A percentile compares a stretch with the other conserved stretches of the same genome.
Evolutionary conservation across 2,888 invertebrate species (phyloP).

Genomic region (Drosophila siamana): DNA sequence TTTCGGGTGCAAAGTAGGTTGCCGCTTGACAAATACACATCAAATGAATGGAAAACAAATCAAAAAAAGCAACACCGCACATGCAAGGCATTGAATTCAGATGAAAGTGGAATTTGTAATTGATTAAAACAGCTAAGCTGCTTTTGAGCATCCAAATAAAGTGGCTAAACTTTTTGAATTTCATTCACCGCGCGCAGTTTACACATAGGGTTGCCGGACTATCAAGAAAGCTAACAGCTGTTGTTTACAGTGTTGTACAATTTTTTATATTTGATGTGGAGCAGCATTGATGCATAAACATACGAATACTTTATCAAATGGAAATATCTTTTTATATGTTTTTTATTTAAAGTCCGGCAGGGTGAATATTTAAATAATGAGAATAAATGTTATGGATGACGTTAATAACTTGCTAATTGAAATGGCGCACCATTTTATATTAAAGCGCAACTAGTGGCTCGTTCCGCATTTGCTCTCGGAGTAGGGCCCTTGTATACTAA

Average conservation of each 20-base stretch:
- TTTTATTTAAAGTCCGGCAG: too few relatives aligned
- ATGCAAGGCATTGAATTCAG: conserved; percentile 75
- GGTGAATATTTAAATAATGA: too few relatives aligned
- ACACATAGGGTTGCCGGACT: conserved; percentile 21
- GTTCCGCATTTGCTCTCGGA: too few relatives aligned
- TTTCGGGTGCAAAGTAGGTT: conserved; percentile 66
- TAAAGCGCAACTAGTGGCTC: too few relatives aligned
- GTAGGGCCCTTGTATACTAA: too few relatives aligned
- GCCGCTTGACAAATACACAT: conserved; percentile 65
- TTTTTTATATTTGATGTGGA: background rate
- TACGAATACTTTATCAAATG: too few relatives aligned
- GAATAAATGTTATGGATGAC: too few relatives aligned
- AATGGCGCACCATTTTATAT: too few relatives aligned
- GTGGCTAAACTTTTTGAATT: background rate
- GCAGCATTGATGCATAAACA: too few relatives aligned
- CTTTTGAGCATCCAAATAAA: background rate
- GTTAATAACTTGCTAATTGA: too few relatives aligned
- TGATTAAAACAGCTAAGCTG: conserved; percentile 38
- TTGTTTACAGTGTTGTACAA: background rate
- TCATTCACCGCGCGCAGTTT: background rate
- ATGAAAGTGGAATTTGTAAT: conserved; percentile 75
- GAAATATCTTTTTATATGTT: too few relatives aligned
- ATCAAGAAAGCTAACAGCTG: conserved; percentile 18
- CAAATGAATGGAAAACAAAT: conserved; percentile 39
- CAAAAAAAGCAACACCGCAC: conserved; percentile 13